Conservation (phyloP, 2,797 vertebrate genomes). For the Pangasius krempfi region DNA sequence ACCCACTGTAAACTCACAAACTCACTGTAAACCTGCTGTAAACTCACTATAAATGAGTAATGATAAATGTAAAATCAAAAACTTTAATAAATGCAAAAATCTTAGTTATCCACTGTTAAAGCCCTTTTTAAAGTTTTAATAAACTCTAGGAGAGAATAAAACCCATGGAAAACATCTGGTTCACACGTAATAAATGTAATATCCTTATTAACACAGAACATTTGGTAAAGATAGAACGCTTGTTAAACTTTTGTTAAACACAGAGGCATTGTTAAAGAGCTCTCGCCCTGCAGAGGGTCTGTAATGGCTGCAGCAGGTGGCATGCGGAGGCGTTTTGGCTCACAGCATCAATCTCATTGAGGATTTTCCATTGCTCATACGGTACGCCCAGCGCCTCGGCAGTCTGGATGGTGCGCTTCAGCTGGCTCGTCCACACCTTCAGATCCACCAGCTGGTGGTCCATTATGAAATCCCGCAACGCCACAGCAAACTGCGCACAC, state of each 20-base stretch:
- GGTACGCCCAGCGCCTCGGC: slow-evolving; percentile 88
- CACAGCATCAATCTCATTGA: slow-evolving; percentile 96
- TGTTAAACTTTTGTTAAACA: background rate
- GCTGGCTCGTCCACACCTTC: slow-evolving; percentile 97
- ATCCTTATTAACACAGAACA: background rate
- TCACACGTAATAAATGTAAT: background rate
- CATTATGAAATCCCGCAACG: slow-evolving; percentile 82
- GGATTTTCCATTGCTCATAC: slow-evolving; percentile 97
- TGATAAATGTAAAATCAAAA: background rate
- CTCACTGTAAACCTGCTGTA: background rate
- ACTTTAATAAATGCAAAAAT: background rate
- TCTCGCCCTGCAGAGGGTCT: background rate
- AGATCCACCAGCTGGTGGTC: slow-evolving; percentile 85
- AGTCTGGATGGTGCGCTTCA: slow-evolving; percentile 93
- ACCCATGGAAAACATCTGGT: background rate
- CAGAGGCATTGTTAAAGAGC: background rate
- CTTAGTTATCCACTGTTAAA: background rate
- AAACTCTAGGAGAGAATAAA: background rate
- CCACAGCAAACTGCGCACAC: slow-evolving; percentile 79
- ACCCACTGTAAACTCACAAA: background rate
- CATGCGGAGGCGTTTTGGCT: slow-evolving; percentile 59
- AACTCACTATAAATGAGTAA: too few relatives aligned
- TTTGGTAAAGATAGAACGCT: background rate
- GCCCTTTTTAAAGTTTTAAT: background rate
- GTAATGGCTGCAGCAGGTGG: slow-evolving; percentile 5